Conservation (phyloP, 1,140 invertebrate genomes). For the Lepidostoma basale region DNA sequence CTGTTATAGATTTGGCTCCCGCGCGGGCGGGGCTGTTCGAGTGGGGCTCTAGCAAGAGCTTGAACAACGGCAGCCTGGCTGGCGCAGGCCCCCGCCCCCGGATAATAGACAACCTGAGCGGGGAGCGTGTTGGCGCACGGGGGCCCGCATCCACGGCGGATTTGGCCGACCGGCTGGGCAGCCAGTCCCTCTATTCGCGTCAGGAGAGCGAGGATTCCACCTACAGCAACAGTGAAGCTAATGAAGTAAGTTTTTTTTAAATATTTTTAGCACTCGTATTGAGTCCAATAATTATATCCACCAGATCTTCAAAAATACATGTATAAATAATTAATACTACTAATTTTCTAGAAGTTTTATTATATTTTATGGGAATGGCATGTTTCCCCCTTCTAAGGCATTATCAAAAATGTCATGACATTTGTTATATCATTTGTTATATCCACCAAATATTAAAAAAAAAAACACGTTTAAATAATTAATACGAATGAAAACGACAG, state of each 20-base stretch:
- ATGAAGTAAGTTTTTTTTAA: constrained; percentile 26
- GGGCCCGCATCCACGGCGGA: constrained; percentile 47
- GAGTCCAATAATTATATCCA: too few relatives aligned
- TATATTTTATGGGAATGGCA: too few relatives aligned
- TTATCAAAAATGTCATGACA: too few relatives aligned
- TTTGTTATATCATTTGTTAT: too few relatives aligned
- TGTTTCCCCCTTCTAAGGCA: too few relatives aligned
- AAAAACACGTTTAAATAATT: too few relatives aligned
- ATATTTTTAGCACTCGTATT: too few relatives aligned
- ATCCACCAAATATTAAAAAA: too few relatives aligned
- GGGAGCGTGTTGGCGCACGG: constrained; percentile 48
- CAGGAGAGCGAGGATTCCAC: constrained; percentile 53
- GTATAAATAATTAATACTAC: too few relatives aligned
- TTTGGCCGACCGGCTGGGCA: constrained; percentile 56
- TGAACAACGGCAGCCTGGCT: constrained; percentile 41
- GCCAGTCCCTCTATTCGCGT: constrained; percentile 54
- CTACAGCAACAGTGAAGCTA: constrained; percentile 48
- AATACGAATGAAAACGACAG: too few relatives aligned
- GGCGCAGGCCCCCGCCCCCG: constrained; percentile 44
- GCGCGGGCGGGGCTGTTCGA: constrained; percentile 44
- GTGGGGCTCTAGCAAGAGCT: constrained; percentile 25
- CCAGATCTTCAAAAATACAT: too few relatives aligned
- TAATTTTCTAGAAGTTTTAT: too few relatives aligned
- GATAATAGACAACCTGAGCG: constrained; percentile 56
- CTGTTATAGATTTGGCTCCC: constrained; percentile 14